Conservation (phyloP, 2,888 invertebrate species). For the Sarcophaga caerulescens region DNA sequence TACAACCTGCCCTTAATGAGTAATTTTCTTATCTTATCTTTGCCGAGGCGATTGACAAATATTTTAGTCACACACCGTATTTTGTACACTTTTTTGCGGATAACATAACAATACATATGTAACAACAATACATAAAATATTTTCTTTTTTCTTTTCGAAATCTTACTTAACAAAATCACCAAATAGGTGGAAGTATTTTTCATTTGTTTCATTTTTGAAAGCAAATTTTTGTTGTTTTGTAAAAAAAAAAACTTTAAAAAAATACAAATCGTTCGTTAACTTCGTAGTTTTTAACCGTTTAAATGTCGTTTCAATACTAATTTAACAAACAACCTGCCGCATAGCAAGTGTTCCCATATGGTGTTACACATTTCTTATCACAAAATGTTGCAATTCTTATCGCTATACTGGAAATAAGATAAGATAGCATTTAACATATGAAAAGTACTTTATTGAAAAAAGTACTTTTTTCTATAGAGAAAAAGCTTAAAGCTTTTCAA, state of each 20-base stretch:
- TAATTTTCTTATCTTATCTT: slow-evolving; percentile 64
- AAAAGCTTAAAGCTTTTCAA: too few species aligned
- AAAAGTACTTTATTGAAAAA: too few species aligned
- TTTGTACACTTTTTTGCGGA: background rate
- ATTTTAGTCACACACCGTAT: background rate
- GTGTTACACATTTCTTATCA: slow-evolving; percentile 38
- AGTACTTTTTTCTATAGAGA: too few species aligned
- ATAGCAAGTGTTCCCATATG: background rate
- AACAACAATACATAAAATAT: background rate
- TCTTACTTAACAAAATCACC: slow-evolving; percentile 76
- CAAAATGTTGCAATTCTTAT: slow-evolving; percentile 49
- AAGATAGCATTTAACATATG: background rate
- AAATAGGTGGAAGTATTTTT: slow-evolving; percentile 76
- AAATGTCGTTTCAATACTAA: slow-evolving; percentile 49
- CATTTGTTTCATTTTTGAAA: slow-evolving; percentile 73
- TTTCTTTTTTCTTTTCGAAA: background rate
- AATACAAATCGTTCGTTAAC: slow-evolving; percentile 33
- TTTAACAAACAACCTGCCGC: background rate
- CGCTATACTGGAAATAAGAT: slow-evolving; percentile 12
- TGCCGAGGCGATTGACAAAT: background rate
- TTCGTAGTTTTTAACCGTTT: slow-evolving; percentile 12
- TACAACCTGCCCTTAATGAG: slow-evolving; percentile 32
- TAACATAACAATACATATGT: background rate
- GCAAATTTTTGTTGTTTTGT: slow-evolving; percentile 1
- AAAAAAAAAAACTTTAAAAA: background rate